These are phyloP conservation scores for Eupeodes luniger DNA, from an alignment of 2,888 invertebrate genomes.

Conservation along the genomic window DNA sequence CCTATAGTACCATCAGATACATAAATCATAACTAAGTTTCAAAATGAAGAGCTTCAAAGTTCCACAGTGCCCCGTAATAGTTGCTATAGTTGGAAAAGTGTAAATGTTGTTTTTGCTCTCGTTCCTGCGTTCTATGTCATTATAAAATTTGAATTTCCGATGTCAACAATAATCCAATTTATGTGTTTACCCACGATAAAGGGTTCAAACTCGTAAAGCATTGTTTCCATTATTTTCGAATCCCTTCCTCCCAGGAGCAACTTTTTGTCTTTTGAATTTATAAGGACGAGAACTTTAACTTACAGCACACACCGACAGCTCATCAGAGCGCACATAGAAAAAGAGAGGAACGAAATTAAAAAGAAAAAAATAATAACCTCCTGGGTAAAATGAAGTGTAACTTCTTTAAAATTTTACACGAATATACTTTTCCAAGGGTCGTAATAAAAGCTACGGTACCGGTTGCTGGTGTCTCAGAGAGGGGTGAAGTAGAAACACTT, in stretches of 20 bases:
- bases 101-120: neutral
- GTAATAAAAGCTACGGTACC: neutral
- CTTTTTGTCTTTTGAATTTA: slow-evolving; percentile 11
- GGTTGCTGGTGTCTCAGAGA: neutral
- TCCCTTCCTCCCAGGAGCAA: slow-evolving; percentile 10
- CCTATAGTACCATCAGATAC: neutral
- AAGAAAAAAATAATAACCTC: neutral
- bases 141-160: slow-evolving; percentile 63
- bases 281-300: neutral
- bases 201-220: slow-evolving; percentile 45
- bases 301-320: neutral
- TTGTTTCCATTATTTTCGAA: slow-evolving; percentile 30
- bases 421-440: neutral
- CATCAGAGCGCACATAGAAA: slow-evolving; percentile 18
- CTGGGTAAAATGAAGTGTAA: slow-evolving; percentile 20
- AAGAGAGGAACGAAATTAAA: neutral
- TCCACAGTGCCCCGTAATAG: neutral
- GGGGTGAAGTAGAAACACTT: slow-evolving; percentile 1
- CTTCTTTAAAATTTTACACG: slow-evolving; percentile 17
- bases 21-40: slow-evolving; percentile 17
- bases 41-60: neutral
- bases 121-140: slow-evolving; percentile 38
- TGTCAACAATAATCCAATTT: slow-evolving; percentile 61
- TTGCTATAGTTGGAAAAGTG: no score
- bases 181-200: slow-evolving; percentile 40